Base-by-base conservation (phyloP, 2,113 vertebrate genomes). In the Tapirus terrestris region DNA sequence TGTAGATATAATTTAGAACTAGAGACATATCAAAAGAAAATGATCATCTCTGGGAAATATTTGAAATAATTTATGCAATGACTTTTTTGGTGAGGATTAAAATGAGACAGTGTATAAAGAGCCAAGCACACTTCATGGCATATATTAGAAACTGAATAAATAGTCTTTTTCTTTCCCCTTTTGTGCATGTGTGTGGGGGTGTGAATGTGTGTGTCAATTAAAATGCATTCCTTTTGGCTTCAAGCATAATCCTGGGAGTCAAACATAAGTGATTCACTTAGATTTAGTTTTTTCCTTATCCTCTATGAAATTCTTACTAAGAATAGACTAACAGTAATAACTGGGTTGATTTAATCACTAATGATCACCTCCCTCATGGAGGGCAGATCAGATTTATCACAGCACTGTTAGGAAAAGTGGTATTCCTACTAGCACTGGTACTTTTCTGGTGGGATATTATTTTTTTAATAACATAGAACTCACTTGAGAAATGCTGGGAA, bases 291-390 rank as follows among this genome's bases (percentile, higher is more conserved):
- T 75, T 68, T 77, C 61, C 8, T 89, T 48, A 76, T 82, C 23
- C 43, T 45, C n/a, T 76, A 56, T 67, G 81, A 77, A 97, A n/a
- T 76, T 96, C 36, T 84, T 72, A 72, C 43, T 81, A 80, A 80
- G 48, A 83, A 39, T n/a, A 70, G 4, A 76, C 36, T 60, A 83
- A 81, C 29, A 53, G n/a, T 80, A 89, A 70, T 51, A 96, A 61
- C 48, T 56, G n/a, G 25, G 31, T 87, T 63, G 45, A 84, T 72
- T 76, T 45, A 79, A 53, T 48, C 25, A 81, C 36, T 39, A 83
- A 45, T 3, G 29, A 65, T 56, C 25, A 8, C 31, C 3, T 60
- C 10, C 36, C 9, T 45, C 14, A 21, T 2, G 1, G 20, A 77
- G 10, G 73, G 53, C 8, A 67, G 29, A 63, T 67, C 20, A n/a